phyloP scores from a whole-genome alignment of 1,140 invertebrate genomes.

The Nasonia longicornis region DNA sequence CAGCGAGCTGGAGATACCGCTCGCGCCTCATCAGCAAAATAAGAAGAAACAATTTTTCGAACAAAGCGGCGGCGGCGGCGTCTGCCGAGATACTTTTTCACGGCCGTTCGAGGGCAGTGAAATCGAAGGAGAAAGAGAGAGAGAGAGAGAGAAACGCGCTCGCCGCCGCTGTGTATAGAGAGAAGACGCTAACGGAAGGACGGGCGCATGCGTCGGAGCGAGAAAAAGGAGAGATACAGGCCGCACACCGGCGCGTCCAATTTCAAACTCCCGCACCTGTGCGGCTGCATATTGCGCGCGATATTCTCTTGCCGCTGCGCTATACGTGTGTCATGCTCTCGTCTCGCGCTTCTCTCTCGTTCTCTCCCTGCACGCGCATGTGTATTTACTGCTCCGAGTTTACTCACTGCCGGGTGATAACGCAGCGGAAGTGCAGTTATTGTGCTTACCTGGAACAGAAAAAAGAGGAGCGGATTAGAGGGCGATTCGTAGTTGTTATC shows the following conservation, averaged over 20 bases:
- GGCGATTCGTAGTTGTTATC: conserved; percentile 19
- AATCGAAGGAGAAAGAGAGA: conserved; percentile 43
- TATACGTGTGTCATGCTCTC: background rate
- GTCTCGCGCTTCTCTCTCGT: background rate
- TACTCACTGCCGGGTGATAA: background rate
- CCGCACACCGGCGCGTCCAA: conserved; percentile 37
- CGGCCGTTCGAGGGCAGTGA: conserved; percentile 24
- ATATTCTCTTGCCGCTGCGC: background rate
- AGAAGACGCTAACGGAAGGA: conserved; percentile 27
- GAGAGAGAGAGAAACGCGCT: conserved; percentile 35
- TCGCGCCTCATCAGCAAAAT: background rate
- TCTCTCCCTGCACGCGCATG: background rate
- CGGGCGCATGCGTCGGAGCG: conserved; percentile 22
- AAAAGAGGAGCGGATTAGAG: background rate
- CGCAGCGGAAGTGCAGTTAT: background rate
- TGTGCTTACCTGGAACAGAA: conserved; percentile 41
- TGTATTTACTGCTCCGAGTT: background rate
- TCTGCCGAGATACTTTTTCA: conserved; percentile 35
- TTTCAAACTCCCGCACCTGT: conserved; percentile 46
- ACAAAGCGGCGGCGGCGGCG: conserved; percentile 10
- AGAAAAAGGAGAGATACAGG: conserved; percentile 33
- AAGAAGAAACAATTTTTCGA: conserved; percentile 27
- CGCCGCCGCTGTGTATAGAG: background rate
- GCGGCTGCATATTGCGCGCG: background rate
- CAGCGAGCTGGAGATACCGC: background rate